Conservation (phyloP, 1,140 invertebrate species). For the Pentalonia nigronervosa region DNA sequence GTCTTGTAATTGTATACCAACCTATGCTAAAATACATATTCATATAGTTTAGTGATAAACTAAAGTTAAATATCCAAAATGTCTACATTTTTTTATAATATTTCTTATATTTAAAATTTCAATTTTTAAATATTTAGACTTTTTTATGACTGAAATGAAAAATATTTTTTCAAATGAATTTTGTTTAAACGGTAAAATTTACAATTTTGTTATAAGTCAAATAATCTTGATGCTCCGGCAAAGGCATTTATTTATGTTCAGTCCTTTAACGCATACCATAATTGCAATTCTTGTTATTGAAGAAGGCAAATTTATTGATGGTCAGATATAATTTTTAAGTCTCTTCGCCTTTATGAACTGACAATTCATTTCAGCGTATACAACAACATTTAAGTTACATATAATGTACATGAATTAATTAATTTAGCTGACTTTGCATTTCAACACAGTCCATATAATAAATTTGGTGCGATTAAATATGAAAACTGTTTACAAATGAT, state of each 20-base stretch:
- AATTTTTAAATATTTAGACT: neutral
- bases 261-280: neutral
- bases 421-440: too few relatives aligned
- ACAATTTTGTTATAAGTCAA: neutral
- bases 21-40: too few relatives aligned
- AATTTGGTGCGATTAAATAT: too few relatives aligned
- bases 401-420: too few relatives aligned
- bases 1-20: too few relatives aligned
- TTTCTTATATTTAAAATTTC: neutral
- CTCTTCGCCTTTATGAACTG: neutral
- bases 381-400: too few relatives aligned
- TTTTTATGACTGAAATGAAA: neutral
- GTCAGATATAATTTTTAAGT: neutral
- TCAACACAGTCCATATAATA: too few relatives aligned
- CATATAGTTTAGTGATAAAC: too few relatives aligned
- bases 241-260: neutral
- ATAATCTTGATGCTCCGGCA: neutral
- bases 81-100: too few relatives aligned
- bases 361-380: too few relatives aligned
- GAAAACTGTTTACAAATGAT: too few relatives aligned
- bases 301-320: neutral
- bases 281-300: neutral
- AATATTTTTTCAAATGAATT: neutral
- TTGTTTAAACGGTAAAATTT: neutral
- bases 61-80: too few relatives aligned